These are phyloP conservation scores for Anguilla anguilla DNA, from an alignment of 2,797 vertebrate genomes.

Conservation along the genomic window DNA sequence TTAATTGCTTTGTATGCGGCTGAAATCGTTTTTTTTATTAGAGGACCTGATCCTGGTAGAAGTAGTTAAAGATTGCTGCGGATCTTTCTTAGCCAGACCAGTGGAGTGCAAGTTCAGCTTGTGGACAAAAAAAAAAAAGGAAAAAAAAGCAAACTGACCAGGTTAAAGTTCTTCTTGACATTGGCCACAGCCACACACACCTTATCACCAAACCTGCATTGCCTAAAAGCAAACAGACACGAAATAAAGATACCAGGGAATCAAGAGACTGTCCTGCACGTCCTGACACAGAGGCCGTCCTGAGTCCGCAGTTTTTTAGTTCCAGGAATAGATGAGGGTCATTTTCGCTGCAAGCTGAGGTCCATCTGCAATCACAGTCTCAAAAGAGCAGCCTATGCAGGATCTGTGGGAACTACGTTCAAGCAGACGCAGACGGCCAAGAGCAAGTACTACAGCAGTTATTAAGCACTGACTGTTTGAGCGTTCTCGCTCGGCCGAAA, in stretches of 20 bases:
- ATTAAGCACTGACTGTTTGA: neutral
- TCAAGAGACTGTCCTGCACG: neutral
- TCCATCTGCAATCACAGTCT: neutral
- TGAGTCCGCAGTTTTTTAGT: neutral
- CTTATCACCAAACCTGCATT: constrained; percentile 3
- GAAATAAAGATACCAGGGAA: neutral
- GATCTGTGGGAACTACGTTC: neutral
- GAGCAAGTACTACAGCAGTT: neutral
- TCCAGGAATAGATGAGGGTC: neutral
- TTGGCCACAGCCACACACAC: neutral
- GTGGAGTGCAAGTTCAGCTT: neutral
- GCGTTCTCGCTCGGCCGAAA: neutral
- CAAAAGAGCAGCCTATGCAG: neutral
- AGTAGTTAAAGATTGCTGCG: neutral
- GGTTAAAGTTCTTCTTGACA: constrained; percentile 16
- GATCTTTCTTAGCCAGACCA: constrained; percentile 1
- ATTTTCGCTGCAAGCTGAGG: neutral
- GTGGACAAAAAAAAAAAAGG: neutral
- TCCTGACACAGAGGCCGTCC: neutral
- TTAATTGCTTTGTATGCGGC: neutral
- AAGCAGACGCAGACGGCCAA: neutral
- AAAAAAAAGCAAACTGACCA: neutral
- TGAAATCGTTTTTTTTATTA: neutral
- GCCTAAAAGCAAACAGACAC: neutral
- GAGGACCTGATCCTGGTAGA: neutral